Percentiles rank a stretch among this genome's conserved stretches.
Evolutionary conservation across 1,140 invertebrate species (phyloP).

Genomic region (Rhynchophorus ferrugineus): DNA sequence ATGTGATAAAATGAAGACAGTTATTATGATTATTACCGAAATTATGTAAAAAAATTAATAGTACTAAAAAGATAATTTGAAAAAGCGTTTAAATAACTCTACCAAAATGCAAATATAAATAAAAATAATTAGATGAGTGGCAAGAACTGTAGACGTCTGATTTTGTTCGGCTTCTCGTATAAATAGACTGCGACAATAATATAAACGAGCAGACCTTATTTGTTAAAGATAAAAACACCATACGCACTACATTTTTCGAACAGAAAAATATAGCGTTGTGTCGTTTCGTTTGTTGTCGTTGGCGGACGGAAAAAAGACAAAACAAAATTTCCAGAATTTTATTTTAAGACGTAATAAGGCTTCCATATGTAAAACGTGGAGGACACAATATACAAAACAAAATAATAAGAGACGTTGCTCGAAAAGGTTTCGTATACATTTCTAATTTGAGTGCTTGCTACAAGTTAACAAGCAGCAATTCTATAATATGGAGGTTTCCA

Average conservation of each 20-base stretch:
- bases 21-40: too few relatives aligned
- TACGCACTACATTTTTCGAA: neutral
- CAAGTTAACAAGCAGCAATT: constrained; percentile 21
- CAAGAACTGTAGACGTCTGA: too few relatives aligned
- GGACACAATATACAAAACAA: constrained; percentile 15
- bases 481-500: constrained; percentile 17
- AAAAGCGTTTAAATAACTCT: too few relatives aligned
- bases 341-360: constrained; percentile 14
- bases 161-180: too few relatives aligned
- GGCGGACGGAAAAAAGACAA: constrained; percentile 7
- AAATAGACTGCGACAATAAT: too few relatives aligned
- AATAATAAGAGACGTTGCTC: constrained; percentile 13
- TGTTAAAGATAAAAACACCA: neutral
- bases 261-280: neutral
- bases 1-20: too few relatives aligned
- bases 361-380: constrained; percentile 10
- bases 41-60: too few relatives aligned
- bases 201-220: too few relatives aligned
- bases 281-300: neutral
- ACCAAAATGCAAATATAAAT: too few relatives aligned
- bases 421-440: constrained; percentile 21
- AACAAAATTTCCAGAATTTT: constrained; percentile 11
- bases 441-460: constrained; percentile 19
- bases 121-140: too few relatives aligned
- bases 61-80: too few relatives aligned